These are phyloP conservation scores for Aethina tumida DNA, from an alignment of 1,140 invertebrate species.

Conservation along the genomic window DNA sequence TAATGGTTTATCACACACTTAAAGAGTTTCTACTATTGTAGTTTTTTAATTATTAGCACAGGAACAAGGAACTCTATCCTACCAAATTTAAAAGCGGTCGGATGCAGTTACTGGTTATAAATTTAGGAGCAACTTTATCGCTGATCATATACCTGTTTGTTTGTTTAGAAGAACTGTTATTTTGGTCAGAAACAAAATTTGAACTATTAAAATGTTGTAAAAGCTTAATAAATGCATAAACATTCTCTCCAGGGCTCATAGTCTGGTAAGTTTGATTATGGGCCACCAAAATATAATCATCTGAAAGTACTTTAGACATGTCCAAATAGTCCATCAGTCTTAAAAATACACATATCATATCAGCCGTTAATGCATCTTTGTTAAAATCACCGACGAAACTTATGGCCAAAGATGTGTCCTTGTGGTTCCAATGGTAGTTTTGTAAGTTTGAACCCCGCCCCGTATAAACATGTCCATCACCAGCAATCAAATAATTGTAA, in stretches of 20 bases:
- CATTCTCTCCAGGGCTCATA: conserved; percentile 27
- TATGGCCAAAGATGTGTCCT: conserved; percentile 36
- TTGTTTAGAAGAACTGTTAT: too few species aligned
- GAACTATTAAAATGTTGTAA: conserved; percentile 23
- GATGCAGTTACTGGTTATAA: too few species aligned
- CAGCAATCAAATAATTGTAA: conserved; percentile 60
- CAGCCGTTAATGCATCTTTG: conserved; percentile 27
- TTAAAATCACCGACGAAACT: conserved; percentile 40
- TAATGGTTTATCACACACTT: too few species aligned
- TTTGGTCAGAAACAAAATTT: too few species aligned
- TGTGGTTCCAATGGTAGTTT: conserved; percentile 42
- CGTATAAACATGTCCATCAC: conserved; percentile 53
- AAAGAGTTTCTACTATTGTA: too few species aligned
- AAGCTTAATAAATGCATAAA: conserved; percentile 22
- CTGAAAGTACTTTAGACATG: conserved; percentile 25
- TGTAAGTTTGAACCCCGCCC: conserved; percentile 48
- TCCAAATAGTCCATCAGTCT: conserved; percentile 30
- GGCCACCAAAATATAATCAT: conserved; percentile 34
- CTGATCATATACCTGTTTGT: too few species aligned
- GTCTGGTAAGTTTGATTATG: conserved; percentile 37
- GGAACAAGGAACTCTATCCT: too few species aligned
- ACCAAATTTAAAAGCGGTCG: too few species aligned
- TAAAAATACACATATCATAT: conserved; percentile 33
- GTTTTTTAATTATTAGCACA: too few species aligned
- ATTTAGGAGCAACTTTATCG: too few species aligned